Percentiles rank a stretch among this genome's conserved stretches.
Conservation (phyloP, 2,797 vertebrate species). For the Meda fulgida region DNA sequence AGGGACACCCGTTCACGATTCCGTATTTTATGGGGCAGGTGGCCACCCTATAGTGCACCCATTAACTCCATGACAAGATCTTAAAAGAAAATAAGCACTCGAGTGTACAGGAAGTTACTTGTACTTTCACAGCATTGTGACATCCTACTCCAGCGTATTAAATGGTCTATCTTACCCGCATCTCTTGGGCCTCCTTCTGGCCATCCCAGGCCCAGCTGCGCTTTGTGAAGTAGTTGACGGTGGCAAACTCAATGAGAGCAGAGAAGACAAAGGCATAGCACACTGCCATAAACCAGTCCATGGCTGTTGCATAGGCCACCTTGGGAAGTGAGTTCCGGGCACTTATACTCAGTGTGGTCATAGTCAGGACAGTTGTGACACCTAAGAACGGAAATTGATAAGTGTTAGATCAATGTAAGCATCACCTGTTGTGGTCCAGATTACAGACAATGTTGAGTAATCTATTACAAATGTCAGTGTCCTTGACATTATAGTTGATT, state of each 20-base stretch:
- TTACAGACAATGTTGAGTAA: background rate
- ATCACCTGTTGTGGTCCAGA: background rate
- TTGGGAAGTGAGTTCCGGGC: constrained; percentile 99
- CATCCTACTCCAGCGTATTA: background rate
- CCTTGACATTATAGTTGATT: background rate
- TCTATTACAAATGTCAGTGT: background rate
- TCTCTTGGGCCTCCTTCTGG: constrained; percentile 94
- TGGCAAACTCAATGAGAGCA: constrained; percentile 98
- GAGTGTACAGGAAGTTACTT: background rate
- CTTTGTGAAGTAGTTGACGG: constrained; percentile 99
- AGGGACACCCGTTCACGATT: no score
- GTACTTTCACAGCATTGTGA: background rate
- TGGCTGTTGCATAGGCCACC: constrained; percentile 98
- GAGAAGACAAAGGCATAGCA: constrained; percentile 99
- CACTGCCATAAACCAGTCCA: constrained; percentile 99
- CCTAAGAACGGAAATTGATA: constrained; percentile 74
- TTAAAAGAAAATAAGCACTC: background rate
- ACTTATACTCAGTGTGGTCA: constrained; percentile 99
- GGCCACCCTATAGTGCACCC: background rate
- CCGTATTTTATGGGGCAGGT: no score
- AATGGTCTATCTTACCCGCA: constrained; percentile 84
- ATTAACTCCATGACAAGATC: background rate
- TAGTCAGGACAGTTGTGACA: constrained; percentile 98
- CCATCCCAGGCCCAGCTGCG: constrained; percentile 99
- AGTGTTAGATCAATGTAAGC: background rate